These are phyloP conservation scores for Paramacrobiotus metropolitanus DNA, from an alignment of 1,140 invertebrate species.

Conservation along the genomic window DNA sequence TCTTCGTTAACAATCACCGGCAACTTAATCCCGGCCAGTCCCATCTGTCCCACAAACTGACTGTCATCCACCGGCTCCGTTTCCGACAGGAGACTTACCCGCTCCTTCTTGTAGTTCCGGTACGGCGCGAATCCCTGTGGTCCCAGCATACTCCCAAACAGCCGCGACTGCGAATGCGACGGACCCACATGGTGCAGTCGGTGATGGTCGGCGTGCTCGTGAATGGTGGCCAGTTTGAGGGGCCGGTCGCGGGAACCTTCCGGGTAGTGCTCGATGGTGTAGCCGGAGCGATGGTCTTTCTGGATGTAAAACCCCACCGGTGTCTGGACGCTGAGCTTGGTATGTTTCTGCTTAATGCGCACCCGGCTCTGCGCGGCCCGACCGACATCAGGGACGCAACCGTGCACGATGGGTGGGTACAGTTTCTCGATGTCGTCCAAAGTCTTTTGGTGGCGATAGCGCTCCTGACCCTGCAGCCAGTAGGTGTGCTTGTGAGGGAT, in stretches of 20 bases:
- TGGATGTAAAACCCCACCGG: not conserved
- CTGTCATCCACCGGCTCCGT: too few relatives aligned
- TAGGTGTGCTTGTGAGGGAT: not conserved
- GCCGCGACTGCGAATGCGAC: not conserved
- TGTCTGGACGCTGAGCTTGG: not conserved
- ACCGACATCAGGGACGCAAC: not conserved
- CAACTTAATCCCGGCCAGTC: too few relatives aligned
- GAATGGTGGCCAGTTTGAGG: not conserved
- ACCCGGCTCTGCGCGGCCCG: too few relatives aligned
- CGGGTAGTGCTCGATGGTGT: not conserved
- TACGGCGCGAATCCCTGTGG: slow-evolving; percentile 1
- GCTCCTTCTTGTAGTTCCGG: too few relatives aligned
- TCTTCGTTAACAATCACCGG: too few relatives aligned
- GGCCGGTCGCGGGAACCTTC: not conserved
- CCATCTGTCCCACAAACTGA: too few relatives aligned
- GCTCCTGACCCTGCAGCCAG: not conserved
- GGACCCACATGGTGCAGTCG: not conserved
- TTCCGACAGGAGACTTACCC: too few relatives aligned
- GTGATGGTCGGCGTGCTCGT: not conserved
- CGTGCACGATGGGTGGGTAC: not conserved
- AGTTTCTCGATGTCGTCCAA: not conserved
- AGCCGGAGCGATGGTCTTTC: slow-evolving; percentile 1
- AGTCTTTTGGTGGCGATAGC: not conserved
- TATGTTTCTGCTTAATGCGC: not conserved
- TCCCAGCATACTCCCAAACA: not conserved